phyloP scores from a whole-genome alignment of 2,797 vertebrate species.

The Clarias platycephalus region DNA sequence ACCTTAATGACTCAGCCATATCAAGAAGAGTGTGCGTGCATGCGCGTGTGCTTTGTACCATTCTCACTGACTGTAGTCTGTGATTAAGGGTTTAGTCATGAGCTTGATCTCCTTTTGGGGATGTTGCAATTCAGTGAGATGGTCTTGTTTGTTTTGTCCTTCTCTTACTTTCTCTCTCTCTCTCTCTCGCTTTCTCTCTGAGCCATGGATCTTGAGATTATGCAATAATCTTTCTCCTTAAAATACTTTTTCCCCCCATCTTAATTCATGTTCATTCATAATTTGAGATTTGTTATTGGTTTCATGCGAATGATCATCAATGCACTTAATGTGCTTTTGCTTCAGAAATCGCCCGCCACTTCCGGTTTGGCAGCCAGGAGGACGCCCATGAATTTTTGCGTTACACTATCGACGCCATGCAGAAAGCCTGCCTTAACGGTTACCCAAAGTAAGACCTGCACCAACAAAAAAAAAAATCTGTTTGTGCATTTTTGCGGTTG shows the following conservation, averaged over 20 bases:
- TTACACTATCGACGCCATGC: constrained; percentile 95
- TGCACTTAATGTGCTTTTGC: not conserved
- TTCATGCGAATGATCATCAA: not conserved
- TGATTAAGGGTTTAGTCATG: constrained; percentile 42
- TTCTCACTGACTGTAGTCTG: constrained; percentile 20
- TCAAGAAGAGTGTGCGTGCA: constrained; percentile 19
- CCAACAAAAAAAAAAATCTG: not conserved
- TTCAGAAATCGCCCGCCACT: constrained; percentile 90
- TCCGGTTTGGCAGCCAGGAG: constrained; percentile 91
- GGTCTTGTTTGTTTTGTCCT: constrained; percentile 38
- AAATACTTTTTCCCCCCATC: not conserved
- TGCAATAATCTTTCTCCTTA: not conserved
- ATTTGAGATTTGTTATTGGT: not conserved
- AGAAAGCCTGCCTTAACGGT: constrained; percentile 90
- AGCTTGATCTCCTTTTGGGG: not conserved
- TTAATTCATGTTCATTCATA: not conserved
- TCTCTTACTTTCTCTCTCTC: not conserved
- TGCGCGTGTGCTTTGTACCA: not conserved
- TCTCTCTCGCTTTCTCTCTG: constrained; percentile 49
- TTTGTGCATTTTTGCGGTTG: not conserved
- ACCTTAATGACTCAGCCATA: constrained; percentile 16
- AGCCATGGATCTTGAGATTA: not conserved
- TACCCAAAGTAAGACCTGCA: constrained; percentile 80
- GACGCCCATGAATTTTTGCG: constrained; percentile 94
- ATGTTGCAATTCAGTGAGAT: not conserved